Base-by-base conservation (phyloP, 2,797 vertebrate genomes). In the Malacoraja senta region DNA sequence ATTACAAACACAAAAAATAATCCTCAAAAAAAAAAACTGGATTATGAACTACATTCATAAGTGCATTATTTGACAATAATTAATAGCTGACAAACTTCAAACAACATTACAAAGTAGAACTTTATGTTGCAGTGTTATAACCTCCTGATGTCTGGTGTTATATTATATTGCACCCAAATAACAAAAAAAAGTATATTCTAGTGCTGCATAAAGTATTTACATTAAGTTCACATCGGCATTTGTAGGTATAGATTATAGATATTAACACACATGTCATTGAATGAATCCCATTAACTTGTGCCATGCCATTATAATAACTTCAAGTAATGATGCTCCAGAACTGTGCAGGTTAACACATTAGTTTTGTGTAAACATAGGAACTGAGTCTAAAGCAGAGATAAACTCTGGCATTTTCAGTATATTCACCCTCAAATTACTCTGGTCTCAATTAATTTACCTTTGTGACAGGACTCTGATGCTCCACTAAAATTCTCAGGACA, bases 41-140 rank as follows among this genome's bases (percentile, higher is more conserved):
- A 96, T 93, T 95, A 96, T 96, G 95, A 96, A 96, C 96, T 98
- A 98, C 98, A 98, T 98, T 98, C 98, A 97, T 95, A 96, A 97
- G 97, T 97, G 97, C 95, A 97, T 96, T 96, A 96, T 96, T 26
- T 72, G 95, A 97, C 96, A 97, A 96, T 96, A 92, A 65, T 90
- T 68, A 88, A 91, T 44, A 96, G 96, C 95, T 96, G 96, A 96
- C 94, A 95, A 94, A 95, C 94, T 95, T 96, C 95, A 95, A 93
- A 95, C 93, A 72, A 95, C 94, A 96, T 93, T 96, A 97, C 96
- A 96, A 97, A 97, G 96, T 96, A 96, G 96, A 76, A 96, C 96
- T 95, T 97, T 94, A 97, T 96, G 96, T 96, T 96, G 96, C 96
- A 95, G 96, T 96, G 97, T 96, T 96, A 95, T 96, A 96, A 95